Evolutionary conservation across 30 jellyfish, hydroid and myxozoan genomes (phyloP), one percentile per base, ranked within the genome.

Genomic region (Catostylus mosaicus): DNA sequence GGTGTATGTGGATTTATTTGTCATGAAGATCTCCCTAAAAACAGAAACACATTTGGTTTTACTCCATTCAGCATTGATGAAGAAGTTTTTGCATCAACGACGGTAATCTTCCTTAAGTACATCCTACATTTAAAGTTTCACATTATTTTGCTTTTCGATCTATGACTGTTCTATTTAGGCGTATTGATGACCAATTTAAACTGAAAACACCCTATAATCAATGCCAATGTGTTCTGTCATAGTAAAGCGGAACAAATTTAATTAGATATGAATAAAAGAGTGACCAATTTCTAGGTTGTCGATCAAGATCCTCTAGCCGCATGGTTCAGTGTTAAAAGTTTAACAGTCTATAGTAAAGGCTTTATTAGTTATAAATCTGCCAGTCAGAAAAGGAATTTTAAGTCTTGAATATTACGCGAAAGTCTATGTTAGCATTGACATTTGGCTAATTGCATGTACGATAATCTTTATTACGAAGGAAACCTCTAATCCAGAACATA

Each of bases 1-100:
- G 91, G 84, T 31, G 91, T 81, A 8, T 38, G 10, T 34, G 61
- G 34, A 38, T 81, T 81, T 81, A 77, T 81, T 18, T 81, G 91
- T 40, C 91, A 81, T 43, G 45, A 32, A 29, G 81, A 64, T 43
- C 69, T 77, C 12, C 69, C 78, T 7, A 38, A 18, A 36, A 51
- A 57, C n/a, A 77, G 88, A 60, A 77, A 77, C 88, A 77, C 26
- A 3, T 77, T 56, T 77, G 51, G 68, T 0, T 1, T 30, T 6
- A 19, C 78, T 0, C 50, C 24, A 12, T 24, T 33, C 22, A 23
- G 11, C 4, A n/a, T n/a, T n/a, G 88, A 77, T 30, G 88, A 77
- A 30, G 88, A 56, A 40, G 76, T 77, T 4, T 77, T 77, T 77
- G 88, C 88, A 19, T 27, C 79, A 22, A 24, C 32, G 23, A 65